Evolutionary conservation across 2,888 invertebrate genomes (phyloP), one percentile per base, ranked within the genome.

Genomic region (Diplolepis rosae): DNA sequence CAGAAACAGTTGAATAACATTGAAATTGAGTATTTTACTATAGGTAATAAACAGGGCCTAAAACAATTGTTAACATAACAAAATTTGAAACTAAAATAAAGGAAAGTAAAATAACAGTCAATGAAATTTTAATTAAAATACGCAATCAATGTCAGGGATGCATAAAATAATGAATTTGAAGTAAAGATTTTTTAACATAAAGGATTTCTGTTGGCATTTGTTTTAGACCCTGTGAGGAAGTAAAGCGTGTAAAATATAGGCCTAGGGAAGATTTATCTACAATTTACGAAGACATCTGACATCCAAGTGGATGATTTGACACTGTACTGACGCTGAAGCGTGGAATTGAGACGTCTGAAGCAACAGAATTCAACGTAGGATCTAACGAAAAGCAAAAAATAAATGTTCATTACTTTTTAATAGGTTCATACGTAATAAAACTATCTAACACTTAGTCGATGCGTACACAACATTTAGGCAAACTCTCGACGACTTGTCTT

Each of bases 261-360:
- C 56, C 56, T 56, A 52, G 52, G 52, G 52, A 52, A 52, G 52
- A 30, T 52, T 30, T 13, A 35, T 56, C 35, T 56, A 35, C 4
- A 13, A 52, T 45, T 65, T 51, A 65, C 42, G 69, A 70, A 65
- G 66, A 70, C 70, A 56, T 18, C 54, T 48, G 54, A 48, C 28
- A 66, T n/a, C n/a, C n/a, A n/a, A n/a, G n/a, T n/a, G n/a, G n/a
- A n/a, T n/a, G n/a, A n/a, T 75, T 78, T 78, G 76, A 78, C 76
- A 78, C 78, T 76, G 72, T 76, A 75, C 73, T 78, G 76, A 78
- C 76, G 75, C 78, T 68, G 50, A 73, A 56, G 73, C 39, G 61
- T 61, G 24, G 24, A 56, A 56, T 22, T 56, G 35, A 56, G 24
- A 61, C 61, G 61, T 39, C 24, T 56, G 22, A 56, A 56, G 24